These are phyloP conservation scores for Cassiopea xamachana DNA, from an alignment of 30 jellyfish, hydroid and myxozoan species.

Conservation along the genomic window DNA sequence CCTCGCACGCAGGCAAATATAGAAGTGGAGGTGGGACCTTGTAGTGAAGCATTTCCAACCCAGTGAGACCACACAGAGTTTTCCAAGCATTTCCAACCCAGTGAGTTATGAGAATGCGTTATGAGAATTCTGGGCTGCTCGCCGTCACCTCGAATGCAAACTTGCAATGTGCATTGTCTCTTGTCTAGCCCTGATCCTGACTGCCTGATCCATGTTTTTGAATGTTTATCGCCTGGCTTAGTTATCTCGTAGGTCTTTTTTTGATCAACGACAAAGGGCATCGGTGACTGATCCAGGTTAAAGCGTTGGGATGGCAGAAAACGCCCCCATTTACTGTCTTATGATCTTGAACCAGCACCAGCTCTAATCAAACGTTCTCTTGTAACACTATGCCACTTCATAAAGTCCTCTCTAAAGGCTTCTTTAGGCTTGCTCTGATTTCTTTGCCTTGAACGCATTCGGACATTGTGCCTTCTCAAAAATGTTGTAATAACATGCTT, in stretches of 20 bases:
- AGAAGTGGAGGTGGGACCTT: no score
- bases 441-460: slow-evolving; percentile 46
- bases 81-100: no score
- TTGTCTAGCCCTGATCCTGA: slow-evolving; percentile 56
- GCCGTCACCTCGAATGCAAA: slow-evolving; percentile 52
- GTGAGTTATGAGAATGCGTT: no score
- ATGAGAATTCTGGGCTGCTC: slow-evolving; percentile 50
- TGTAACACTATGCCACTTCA: slow-evolving; percentile 52
- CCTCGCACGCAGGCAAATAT: no score
- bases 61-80: no score
- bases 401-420: slow-evolving; percentile 45
- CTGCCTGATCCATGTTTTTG: slow-evolving; percentile 15
- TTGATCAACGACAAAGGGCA: slow-evolving; percentile 74
- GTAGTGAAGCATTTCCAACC: no score
- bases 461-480: slow-evolving; percentile 48
- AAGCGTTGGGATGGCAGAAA: slow-evolving; percentile 60
- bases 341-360: slow-evolving; percentile 52
- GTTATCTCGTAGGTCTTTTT: slow-evolving; percentile 42
- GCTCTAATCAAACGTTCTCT: slow-evolving; percentile 66
- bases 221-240: slow-evolving; percentile 60
- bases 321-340: slow-evolving; percentile 40
- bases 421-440: slow-evolving; percentile 55
- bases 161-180: slow-evolving; percentile 60
- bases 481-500: slow-evolving; percentile 62
- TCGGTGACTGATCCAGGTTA: slow-evolving; percentile 58